These are phyloP conservation scores for Bolinopsis microptera DNA, from an alignment of 37 sponge, comb jelly and placozoan species.

Conservation along the genomic window DNA sequence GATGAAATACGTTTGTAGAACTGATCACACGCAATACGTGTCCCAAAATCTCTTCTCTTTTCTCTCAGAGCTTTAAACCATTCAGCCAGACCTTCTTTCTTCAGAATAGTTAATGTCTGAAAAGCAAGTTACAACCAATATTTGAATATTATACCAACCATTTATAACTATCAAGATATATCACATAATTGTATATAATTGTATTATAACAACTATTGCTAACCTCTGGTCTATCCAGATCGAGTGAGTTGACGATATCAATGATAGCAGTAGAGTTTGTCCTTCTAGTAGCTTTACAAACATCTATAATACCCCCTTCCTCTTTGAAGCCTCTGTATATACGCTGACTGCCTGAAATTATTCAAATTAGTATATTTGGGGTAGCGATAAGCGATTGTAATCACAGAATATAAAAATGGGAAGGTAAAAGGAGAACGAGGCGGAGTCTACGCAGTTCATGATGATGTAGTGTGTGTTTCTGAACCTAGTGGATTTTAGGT, in stretches of 20 bases:
- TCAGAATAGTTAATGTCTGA: not conserved
- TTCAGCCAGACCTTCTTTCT: constrained; percentile 28
- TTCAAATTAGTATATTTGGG: too few relatives aligned
- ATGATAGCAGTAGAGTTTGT: not conserved
- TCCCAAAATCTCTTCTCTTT: not conserved
- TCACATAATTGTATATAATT: too few relatives aligned
- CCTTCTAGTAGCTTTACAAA: constrained; percentile 1
- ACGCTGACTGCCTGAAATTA: not conserved
- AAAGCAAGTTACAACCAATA: not conserved
- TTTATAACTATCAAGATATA: too few relatives aligned
- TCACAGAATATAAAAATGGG: too few relatives aligned
- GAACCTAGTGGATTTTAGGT: too few relatives aligned
- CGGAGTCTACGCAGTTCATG: too few relatives aligned
- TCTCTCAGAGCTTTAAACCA: constrained; percentile 1
- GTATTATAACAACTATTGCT: not conserved
- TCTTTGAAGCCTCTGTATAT: not conserved
- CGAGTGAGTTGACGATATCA: not conserved
- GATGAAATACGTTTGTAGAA: not conserved
- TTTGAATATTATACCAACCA: too few relatives aligned
- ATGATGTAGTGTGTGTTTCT: too few relatives aligned
- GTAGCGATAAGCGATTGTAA: too few relatives aligned
- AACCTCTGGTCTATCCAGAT: not conserved
- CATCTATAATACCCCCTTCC: constrained; percentile 2
- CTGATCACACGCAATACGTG: not conserved
- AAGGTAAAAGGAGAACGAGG: too few relatives aligned